These are phyloP conservation scores for Drosophila mojavensis DNA, from an alignment of 1,140 invertebrate species.

Conservation along the genomic window DNA sequence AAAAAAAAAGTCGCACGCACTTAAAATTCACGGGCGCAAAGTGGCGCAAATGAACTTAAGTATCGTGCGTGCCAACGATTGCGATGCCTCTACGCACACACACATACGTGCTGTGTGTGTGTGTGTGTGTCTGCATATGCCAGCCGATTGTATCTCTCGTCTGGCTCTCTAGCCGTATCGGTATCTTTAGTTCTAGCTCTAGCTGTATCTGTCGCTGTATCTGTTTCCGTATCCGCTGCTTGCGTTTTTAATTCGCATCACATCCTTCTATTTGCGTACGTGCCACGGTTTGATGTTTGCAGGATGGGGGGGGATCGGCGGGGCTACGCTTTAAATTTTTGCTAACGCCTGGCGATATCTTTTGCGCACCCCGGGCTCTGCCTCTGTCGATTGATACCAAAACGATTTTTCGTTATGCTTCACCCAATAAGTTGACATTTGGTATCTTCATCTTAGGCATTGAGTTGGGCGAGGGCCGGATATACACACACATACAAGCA, in stretches of 20 bases:
- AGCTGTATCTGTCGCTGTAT: conserved; percentile 34
- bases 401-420: conserved; percentile 72
- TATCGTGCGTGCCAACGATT: conserved; percentile 53
- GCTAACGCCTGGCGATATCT: conserved; percentile 7
- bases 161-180: conserved; percentile 32
- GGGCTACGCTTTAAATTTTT: conserved; percentile 9
- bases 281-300: not conserved
- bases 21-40: conserved; percentile 73
- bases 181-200: conserved; percentile 12
- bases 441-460: conserved; percentile 23
- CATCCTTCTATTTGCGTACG: conserved; percentile 80
- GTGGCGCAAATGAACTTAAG: conserved; percentile 81
- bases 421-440: conserved; percentile 66
- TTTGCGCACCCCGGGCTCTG: not conserved
- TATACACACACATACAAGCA: conserved; percentile 16
- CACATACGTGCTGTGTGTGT: not conserved
- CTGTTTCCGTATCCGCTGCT: conserved; percentile 28
- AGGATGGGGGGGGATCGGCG: not conserved
- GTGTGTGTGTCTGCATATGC: conserved; percentile 14
- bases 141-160: conserved; percentile 24
- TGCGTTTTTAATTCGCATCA: conserved; percentile 75
- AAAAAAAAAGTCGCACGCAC: conserved; percentile 46
- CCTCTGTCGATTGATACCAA: conserved; percentile 59
- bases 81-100: conserved; percentile 34
- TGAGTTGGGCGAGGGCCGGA: conserved; percentile 19